phyloP scores from a whole-genome alignment of 1,140 invertebrate genomes.

The Aphelinus atriplicis region DNA sequence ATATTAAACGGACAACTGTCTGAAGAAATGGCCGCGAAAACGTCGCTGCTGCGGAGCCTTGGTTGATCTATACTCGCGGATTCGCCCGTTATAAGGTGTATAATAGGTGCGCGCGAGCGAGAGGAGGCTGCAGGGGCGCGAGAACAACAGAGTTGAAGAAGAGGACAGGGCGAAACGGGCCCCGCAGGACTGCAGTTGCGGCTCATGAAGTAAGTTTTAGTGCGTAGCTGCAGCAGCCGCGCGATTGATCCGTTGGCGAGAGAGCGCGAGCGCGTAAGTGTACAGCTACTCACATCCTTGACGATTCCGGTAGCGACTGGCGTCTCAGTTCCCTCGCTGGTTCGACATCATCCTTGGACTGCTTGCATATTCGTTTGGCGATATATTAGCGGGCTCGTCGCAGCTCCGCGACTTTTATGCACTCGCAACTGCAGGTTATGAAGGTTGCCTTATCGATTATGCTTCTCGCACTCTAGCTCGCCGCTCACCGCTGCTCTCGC shows the following conservation, averaged over 20 bases:
- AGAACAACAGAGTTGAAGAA: background rate
- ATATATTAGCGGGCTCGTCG: background rate
- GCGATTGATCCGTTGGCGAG: background rate
- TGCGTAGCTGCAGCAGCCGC: background rate
- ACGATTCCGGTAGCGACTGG: background rate
- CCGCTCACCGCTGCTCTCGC: too few species aligned
- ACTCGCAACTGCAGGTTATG: too few species aligned
- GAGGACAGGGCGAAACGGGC: background rate
- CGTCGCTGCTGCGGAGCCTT: constrained; percentile 22
- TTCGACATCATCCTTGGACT: background rate
- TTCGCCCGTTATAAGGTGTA: background rate
- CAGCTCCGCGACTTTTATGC: too few species aligned
- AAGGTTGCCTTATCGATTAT: too few species aligned
- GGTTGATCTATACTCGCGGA: constrained; percentile 5
- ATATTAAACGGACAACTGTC: constrained; percentile 2
- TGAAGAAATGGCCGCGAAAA: constrained; percentile 34
- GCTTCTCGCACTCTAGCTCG: too few species aligned
- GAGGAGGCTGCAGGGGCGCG: background rate
- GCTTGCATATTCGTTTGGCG: background rate
- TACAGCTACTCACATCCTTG: too few species aligned
- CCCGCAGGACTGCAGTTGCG: background rate
- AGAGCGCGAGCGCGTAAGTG: background rate
- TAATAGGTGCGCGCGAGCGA: too few species aligned
- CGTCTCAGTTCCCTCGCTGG: background rate
- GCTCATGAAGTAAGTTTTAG: constrained; percentile 28